Conservation (phyloP, 2,888 invertebrate species). For the Gymnocheta viridis region DNA sequence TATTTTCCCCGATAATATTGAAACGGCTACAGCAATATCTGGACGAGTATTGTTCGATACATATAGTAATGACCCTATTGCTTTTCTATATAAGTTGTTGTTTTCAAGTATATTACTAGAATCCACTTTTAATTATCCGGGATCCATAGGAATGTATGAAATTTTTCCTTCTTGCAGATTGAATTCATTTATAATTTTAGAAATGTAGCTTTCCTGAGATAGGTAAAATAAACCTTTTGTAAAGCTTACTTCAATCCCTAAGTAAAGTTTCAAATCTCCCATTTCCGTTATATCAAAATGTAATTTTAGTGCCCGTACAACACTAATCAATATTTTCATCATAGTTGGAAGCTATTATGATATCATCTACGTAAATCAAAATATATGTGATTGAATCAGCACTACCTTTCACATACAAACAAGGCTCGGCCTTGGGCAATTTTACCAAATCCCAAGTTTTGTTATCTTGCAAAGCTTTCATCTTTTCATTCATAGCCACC, state of each 20-base stretch:
- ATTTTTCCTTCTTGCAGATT: conserved; percentile 23
- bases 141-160: conserved; percentile 35
- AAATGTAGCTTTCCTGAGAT: conserved; percentile 12
- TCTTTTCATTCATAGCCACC: not conserved
- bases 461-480: not conserved
- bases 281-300: too few species aligned
- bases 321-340: too few species aligned
- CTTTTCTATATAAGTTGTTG: conserved; percentile 7
- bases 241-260: conserved; percentile 23
- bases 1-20: conserved; percentile 16
- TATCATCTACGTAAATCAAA: too few species aligned
- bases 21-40: too few species aligned
- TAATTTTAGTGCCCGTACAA: too few species aligned
- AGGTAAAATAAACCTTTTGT: conserved; percentile 16
- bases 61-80: conserved; percentile 27
- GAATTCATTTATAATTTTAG: conserved; percentile 12
- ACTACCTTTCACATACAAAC: conserved; percentile 24
- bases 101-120: conserved; percentile 1
- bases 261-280: conserved; percentile 8
- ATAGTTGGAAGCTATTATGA: too few species aligned
- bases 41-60: too few species aligned
- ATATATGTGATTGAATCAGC: conserved; percentile 3
- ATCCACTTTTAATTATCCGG: conserved; percentile 23
- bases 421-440: not conserved
- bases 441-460: not conserved